Evolutionary conservation across 2,888 invertebrate species (phyloP), one percentile per base, ranked within the genome.

Genomic region (Spisula subtruncata): DNA sequence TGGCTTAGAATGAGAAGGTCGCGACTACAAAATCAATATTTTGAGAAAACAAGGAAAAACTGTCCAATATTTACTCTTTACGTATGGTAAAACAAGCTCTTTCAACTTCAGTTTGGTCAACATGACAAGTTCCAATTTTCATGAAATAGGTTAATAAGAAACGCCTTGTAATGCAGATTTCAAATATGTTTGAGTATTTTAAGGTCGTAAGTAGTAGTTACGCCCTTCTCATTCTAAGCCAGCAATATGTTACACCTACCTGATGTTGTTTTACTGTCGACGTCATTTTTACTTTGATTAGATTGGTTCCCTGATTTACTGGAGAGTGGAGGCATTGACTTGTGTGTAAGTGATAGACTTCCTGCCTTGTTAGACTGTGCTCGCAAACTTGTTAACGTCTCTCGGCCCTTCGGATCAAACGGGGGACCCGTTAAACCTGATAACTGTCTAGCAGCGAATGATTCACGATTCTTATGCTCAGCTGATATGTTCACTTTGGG

Each of bases 401-500:
- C 87, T 51, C 54, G 18, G 12, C 75, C 87, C n/a, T 75, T 87
- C 10, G 56, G 79, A 80, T 85, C 80, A 80, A 85, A 85, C 25
- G 80, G 56, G 10, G 79, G 80, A 18, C 85, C 85, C 6, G 80
- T 35, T 80, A 88, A 56, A 66, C 83, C 81, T 16, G 91, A 91
- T 48, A 92, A 81, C 81, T 89, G 90, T 18, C 92, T 81, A 5
- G 90, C 92, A 51, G 92, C 92, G 46, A 89, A 83, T 18, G 92
- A 90, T 79, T 91, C 92, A 18, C 90, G 41, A 82, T 92, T 92
- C 75, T 92, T 92, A 35, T 92, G 90, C 79, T 92, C 92, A 29
- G 90, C 92, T 29, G 92, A 92, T 60, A 90, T 91, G 48, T 90
- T 90, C 20, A 92, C 85, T 83, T 91, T 92, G n/a, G 90, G 89